Evolutionary conservation across 2,797 vertebrate genomes (phyloP), one percentile per base, ranked within the genome.

Genomic region (Pangasius macronema): DNA sequence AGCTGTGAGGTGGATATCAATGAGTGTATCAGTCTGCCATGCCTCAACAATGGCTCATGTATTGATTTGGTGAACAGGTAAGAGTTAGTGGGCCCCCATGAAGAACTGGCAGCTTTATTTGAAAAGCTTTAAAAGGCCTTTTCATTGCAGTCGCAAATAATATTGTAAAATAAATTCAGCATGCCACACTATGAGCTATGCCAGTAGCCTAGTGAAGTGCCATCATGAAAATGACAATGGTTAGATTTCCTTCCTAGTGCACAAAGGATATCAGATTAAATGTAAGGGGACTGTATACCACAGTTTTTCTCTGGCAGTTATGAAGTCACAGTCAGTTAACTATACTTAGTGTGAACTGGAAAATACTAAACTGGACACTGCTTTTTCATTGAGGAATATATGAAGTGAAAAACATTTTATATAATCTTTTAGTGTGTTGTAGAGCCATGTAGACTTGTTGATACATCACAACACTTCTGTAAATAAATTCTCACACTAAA

Each of bases 1-100:
- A 91, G 95, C 89, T 99, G 98, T 1, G 96, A 98, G 94, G 91
- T 97, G 89, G 95, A 99, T 92, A 90, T 97, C 5, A 92, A 99
- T 22, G 98, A 99, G 87, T 99, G 98, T 91, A 95, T 93, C 83
- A 97, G 97, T 92, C 91, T 90, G 70, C 98, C 98, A 0, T 99
- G 98, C 86, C 93, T 93, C 53, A 95, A 97, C 36, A 90, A 93
- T 0, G 97, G 97, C 65, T 83, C 3, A 0, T 99, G 98, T 88
- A 91, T 93, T 0, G 97, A 99, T 88, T 91, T 95, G 83, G 86
- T 98, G 85, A 96, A 97, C 94, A 94, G 98, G 98, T 99, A 93
- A 94, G 94, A 81, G 79, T 61, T 82, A 24, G 59, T 63, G 4
- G 20, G n/a, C 27, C 27, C 11, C 46, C 27, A 2, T 30, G 49